Evolutionary conservation across 2,797 vertebrate species (phyloP).

Genomic region (Mormyrus proboscirostris): DNA sequence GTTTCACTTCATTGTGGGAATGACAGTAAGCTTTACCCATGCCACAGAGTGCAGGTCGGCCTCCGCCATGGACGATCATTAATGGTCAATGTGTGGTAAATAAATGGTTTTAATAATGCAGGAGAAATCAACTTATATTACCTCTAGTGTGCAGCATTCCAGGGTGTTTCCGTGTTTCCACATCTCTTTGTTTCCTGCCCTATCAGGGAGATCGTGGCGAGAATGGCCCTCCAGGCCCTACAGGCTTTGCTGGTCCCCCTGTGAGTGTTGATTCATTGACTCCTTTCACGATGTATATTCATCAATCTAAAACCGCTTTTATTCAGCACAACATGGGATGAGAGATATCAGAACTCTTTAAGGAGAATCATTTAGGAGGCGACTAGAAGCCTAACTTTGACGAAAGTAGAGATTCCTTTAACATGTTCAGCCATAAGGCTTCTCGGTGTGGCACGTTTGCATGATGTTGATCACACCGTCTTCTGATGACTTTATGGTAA

Average conservation of each 20-base stretch:
- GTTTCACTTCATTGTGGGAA: background rate
- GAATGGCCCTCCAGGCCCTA: constrained; percentile 83
- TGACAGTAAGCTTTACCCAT: background rate
- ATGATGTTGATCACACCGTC: background rate
- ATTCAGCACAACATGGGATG: background rate
- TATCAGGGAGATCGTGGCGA: constrained; percentile 88
- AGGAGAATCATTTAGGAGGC: background rate
- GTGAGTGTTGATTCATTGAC: constrained; percentile 62
- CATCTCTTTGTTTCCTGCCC: constrained; percentile 20
- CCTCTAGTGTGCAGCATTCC: background rate
- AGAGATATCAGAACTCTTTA: background rate
- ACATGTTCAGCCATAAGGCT: background rate
- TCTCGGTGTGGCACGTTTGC: background rate
- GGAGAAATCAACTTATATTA: background rate
- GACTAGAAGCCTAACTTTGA: background rate
- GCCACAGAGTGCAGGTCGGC: background rate
- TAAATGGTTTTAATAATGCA: background rate
- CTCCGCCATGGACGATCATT: background rate
- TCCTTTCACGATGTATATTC: background rate
- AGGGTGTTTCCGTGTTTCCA: background rate
- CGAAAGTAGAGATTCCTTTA: background rate
- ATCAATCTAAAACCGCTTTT: background rate
- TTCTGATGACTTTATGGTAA: background rate
- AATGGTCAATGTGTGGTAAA: background rate
- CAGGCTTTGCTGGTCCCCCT: constrained; percentile 93